phyloP scores from a whole-genome alignment of 2,797 vertebrate genomes.

The Otolemur crassicaudatus region DNA sequence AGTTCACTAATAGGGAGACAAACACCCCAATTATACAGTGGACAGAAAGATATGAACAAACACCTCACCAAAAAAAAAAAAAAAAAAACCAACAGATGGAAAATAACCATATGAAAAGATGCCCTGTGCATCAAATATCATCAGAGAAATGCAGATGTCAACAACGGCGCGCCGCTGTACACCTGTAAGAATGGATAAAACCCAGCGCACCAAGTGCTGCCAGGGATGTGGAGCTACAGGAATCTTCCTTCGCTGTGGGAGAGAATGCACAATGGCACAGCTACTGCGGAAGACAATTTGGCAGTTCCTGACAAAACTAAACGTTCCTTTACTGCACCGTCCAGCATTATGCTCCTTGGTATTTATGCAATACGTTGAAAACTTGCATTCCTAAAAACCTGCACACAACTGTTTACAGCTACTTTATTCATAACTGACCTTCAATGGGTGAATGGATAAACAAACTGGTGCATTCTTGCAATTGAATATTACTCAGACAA shows the following conservation, averaged over 20 bases:
- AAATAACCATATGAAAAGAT: conserved; percentile 22
- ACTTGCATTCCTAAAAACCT: neutral
- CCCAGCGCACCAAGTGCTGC: neutral
- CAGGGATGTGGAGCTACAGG: neutral
- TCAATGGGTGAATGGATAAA: neutral
- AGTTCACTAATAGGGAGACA: neutral
- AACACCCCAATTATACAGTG: neutral
- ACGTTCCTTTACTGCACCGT: neutral
- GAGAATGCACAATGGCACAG: neutral
- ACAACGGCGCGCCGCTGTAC: neutral
- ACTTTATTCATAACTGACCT: neutral
- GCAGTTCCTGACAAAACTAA: neutral
- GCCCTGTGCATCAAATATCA: neutral
- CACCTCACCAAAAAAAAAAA: neutral
- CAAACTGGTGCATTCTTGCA: neutral
- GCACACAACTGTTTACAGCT: neutral
- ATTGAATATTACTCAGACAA: neutral
- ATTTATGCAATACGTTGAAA: neutral
- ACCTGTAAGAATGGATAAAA: neutral
- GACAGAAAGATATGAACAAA: neutral
- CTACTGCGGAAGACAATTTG: neutral
- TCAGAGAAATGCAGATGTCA: neutral
- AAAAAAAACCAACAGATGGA: neutral
- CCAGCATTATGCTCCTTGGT: neutral
- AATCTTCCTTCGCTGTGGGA: neutral